Conservation (phyloP, 1,140 invertebrate species). For the Hesperophylax magnus region DNA sequence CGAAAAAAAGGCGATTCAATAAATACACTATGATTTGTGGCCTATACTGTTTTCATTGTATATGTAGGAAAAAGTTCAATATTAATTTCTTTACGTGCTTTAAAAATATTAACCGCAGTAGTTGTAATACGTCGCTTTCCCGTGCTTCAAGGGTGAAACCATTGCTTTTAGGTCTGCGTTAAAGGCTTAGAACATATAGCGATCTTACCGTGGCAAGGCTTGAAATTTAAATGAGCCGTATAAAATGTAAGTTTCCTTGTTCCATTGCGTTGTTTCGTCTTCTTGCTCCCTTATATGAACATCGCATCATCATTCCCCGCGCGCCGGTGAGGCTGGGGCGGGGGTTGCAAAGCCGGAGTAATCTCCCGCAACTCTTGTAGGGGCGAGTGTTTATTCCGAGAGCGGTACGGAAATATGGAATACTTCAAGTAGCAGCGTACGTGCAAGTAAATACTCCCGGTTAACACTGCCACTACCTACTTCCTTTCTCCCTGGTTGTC, state of each 20-base stretch:
- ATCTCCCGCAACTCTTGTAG: conserved; percentile 36
- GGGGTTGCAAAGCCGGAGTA: conserved; percentile 17
- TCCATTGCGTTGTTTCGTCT: not conserved
- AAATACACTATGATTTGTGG: too few relatives aligned
- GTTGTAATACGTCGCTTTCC: too few relatives aligned
- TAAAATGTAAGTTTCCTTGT: not conserved
- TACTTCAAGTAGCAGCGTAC: conserved; percentile 14
- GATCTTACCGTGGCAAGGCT: not conserved
- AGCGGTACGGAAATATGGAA: conserved; percentile 42
- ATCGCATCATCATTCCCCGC: not conserved
- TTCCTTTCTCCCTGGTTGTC: too few relatives aligned
- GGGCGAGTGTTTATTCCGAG: conserved; percentile 43
- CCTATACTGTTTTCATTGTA: too few relatives aligned
- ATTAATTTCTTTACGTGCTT: too few relatives aligned
- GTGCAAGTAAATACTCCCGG: not conserved
- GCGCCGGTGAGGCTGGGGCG: not conserved
- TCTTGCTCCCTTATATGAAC: conserved; percentile 19
- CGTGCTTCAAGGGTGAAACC: conserved; percentile 3
- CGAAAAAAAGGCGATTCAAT: too few relatives aligned
- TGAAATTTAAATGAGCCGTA: conserved; percentile 26
- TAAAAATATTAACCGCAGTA: too few relatives aligned
- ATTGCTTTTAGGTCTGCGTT: not conserved
- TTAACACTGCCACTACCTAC: not conserved
- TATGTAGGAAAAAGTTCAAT: too few relatives aligned
- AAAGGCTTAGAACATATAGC: not conserved